Conservation (phyloP, 2,888 invertebrate species). For the Cistogaster globosa region DNA sequence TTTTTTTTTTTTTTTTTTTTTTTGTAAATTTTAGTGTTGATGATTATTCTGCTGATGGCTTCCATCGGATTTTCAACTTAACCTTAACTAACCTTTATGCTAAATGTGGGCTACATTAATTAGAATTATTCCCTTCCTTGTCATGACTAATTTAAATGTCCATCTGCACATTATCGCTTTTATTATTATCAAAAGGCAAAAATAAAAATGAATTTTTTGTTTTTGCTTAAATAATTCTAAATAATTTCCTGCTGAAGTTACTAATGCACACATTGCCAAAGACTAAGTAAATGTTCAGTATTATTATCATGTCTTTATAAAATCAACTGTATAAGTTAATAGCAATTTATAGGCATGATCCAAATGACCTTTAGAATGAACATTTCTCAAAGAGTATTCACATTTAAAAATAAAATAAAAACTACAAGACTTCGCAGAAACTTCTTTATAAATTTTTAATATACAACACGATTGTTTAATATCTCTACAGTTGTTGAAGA, state of each 20-base stretch:
- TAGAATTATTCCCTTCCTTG: background rate
- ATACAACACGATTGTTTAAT: constrained; percentile 17
- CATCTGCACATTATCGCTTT: background rate
- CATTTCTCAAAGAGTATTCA: background rate
- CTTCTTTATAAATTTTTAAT: constrained; percentile 38
- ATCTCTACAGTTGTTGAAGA: background rate
- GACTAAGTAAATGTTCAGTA: constrained; percentile 6
- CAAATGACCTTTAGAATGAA: constrained; percentile 57
- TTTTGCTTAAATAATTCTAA: constrained; percentile 8
- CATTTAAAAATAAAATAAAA: background rate
- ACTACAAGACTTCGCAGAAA: background rate
- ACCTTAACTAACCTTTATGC: background rate
- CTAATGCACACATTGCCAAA: background rate
- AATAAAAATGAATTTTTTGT: background rate
- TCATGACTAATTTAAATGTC: background rate
- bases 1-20: no score
- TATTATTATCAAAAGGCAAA: background rate
- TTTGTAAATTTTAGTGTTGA: no score
- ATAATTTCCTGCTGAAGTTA: constrained; percentile 28
- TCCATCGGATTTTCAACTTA: background rate
- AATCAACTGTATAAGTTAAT: constrained; percentile 46
- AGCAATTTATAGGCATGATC: constrained; percentile 61
- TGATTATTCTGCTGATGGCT: background rate
- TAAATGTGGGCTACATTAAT: constrained; percentile 16
- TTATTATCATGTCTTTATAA: constrained; percentile 43